These are phyloP conservation scores for Patella depressa DNA, from an alignment of 2,888 invertebrate species.

Conservation along the genomic window DNA sequence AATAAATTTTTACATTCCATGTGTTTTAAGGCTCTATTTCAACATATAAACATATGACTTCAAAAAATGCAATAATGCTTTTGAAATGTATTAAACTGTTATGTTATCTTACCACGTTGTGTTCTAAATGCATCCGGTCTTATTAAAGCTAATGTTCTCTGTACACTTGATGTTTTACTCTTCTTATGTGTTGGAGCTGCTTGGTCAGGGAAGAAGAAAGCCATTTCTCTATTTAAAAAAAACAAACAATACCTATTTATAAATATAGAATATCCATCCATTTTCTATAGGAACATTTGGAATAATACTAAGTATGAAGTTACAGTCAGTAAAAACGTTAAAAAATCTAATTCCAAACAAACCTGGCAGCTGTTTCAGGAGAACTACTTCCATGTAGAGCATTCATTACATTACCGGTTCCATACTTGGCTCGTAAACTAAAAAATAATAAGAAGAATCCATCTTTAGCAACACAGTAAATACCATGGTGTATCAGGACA, in stretches of 20 bases:
- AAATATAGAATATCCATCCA: too few relatives aligned
- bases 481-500: background rate
- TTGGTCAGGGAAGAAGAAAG: slow-evolving; percentile 71
- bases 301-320: too few relatives aligned
- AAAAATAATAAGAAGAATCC: slow-evolving; percentile 22
- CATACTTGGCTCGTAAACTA: slow-evolving; percentile 70
- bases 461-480: too few relatives aligned
- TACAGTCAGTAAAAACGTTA: too few relatives aligned
- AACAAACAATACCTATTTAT: too few relatives aligned
- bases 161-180: slow-evolving; percentile 50
- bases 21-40: too few relatives aligned
- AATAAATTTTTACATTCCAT: too few relatives aligned
- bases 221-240: slow-evolving; percentile 60
- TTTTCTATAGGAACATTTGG: too few relatives aligned
- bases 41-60: too few relatives aligned
- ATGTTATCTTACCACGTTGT: slow-evolving; percentile 55
- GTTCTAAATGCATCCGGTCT: slow-evolving; percentile 67
- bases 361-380: slow-evolving; percentile 64
- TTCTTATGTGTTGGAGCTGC: slow-evolving; percentile 45
- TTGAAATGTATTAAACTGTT: too few relatives aligned
- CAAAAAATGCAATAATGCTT: too few relatives aligned
- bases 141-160: slow-evolving; percentile 70
- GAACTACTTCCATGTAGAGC: slow-evolving; percentile 70
- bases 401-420: slow-evolving; percentile 65
- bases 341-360: slow-evolving; percentile 13